Evolutionary conservation across 2,888 invertebrate genomes (phyloP), one percentile per base, ranked within the genome.

Genomic region (Eremobia ochroleuca): DNA sequence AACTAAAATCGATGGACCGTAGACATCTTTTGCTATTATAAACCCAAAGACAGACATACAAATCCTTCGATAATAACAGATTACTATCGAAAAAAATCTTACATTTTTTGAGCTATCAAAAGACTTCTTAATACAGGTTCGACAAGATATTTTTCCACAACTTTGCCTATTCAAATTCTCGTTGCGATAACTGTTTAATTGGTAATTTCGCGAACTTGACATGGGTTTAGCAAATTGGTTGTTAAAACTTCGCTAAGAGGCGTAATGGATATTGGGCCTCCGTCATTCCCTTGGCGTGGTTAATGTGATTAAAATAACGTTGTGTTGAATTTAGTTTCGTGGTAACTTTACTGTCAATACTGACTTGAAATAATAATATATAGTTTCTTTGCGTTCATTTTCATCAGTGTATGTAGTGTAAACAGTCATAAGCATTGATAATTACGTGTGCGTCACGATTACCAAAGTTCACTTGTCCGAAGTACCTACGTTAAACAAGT

Each of bases 211-310:
- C 64, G 62, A 88, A 86, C 86, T 86, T 91, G 90, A 91, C 87
- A 88, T 89, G 87, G 91, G 91, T 87, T 85, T 79, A 78, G 85
- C 86, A 90, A 90, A 91, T 91, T 91, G 89, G 85, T 88, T 91
- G 88, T 88, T 91, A 89, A 88, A 91, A 91, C 89, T 91, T 91
- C 70, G 80, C 71, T 80, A 83, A 89, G 79, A 80, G 73, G 82
- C 49, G 68, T 87, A 82, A 87, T 85, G 83, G 76, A 81, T 81
- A 85, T 82, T 75, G 71, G 76, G 66, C 69, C 73, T 49, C 73
- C 59, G 73, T 62, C 85, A 71, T 73, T 82, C 73, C 74, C 67
- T 67, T 62, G 66, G 62, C 73, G 64, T 73, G 58, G 64, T 58
- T 77, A 79, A 85, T 78, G 73, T 69, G 59, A 79, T 83, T 74